These are phyloP conservation scores for Pseudoatta argentina DNA, from an alignment of 1,140 invertebrate genomes.

Conservation along the genomic window DNA sequence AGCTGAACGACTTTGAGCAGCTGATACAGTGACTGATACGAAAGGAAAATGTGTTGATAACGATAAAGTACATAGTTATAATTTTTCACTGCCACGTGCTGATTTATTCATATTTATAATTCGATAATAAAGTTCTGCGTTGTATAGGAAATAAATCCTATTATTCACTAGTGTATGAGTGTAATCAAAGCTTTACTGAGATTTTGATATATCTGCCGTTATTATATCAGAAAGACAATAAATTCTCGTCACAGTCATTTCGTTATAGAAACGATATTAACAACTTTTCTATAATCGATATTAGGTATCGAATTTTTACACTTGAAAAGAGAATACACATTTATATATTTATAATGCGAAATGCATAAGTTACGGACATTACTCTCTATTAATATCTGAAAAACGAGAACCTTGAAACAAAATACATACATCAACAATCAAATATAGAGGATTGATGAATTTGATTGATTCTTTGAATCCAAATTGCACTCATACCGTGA, in stretches of 20 bases:
- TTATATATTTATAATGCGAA: constrained; percentile 42
- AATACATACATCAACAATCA: constrained; percentile 22
- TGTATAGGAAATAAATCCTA: not conserved
- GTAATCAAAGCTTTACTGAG: constrained; percentile 46
- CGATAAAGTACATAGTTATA: constrained; percentile 63
- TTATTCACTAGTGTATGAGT: constrained; percentile 48
- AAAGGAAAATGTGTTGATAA: constrained; percentile 50
- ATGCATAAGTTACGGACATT: constrained; percentile 15
- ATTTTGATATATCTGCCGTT: constrained; percentile 28
- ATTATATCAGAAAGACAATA: constrained; percentile 46
- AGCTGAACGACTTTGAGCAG: constrained; percentile 2
- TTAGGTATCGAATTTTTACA: constrained; percentile 16
- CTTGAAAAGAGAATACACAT: constrained; percentile 15
- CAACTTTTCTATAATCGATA: constrained; percentile 14
- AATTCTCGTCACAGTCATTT: constrained; percentile 46
- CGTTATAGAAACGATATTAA: constrained; percentile 19
- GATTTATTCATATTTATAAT: constrained; percentile 57
- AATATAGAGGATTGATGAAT: constrained; percentile 20
- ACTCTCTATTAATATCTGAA: constrained; percentile 22
- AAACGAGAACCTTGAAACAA: constrained; percentile 4
- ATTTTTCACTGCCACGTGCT: constrained; percentile 73
- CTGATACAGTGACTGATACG: constrained; percentile 22
- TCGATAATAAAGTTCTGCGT: constrained; percentile 1
- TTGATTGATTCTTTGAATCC: constrained; percentile 15
- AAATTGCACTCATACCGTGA: constrained; percentile 41